Conservation (phyloP, 2,888 invertebrate species). For the Chloroclysta siterata region DNA sequence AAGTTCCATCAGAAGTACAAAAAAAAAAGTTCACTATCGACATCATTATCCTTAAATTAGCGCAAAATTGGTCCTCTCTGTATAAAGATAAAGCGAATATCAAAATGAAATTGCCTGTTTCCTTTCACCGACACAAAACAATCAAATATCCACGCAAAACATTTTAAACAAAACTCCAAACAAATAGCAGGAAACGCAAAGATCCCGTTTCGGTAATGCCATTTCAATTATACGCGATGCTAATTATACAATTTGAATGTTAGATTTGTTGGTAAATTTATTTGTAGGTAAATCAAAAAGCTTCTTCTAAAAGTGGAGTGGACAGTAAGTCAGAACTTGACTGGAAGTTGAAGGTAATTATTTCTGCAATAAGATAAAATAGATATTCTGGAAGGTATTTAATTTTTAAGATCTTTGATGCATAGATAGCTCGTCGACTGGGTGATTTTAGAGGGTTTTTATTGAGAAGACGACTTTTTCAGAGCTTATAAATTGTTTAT, state of each 20-base stretch:
- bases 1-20: no score
- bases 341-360: slow-evolving; percentile 22
- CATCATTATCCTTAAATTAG: no score
- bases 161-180: neutral
- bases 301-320: slow-evolving; percentile 21
- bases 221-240: slow-evolving; percentile 41
- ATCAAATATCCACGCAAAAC: neutral
- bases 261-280: slow-evolving; percentile 40
- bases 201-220: slow-evolving; percentile 25
- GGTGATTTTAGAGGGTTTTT: no score
- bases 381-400: neutral
- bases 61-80: neutral
- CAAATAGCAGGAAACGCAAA: slow-evolving; percentile 14
- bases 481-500: no score
- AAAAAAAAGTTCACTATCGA: no score
- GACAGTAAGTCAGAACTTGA: slow-evolving; percentile 18
- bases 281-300: slow-evolving; percentile 36
- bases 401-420: neutral
- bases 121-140: neutral
- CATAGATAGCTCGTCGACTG: no score
- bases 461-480: no score
- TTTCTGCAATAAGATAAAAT: slow-evolving; percentile 10
- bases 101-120: neutral
- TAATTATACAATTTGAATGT: slow-evolving; percentile 45
- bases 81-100: neutral